Evolutionary conservation across 2,888 invertebrate genomes (phyloP).

Genomic region (Tribolium freemani): DNA sequence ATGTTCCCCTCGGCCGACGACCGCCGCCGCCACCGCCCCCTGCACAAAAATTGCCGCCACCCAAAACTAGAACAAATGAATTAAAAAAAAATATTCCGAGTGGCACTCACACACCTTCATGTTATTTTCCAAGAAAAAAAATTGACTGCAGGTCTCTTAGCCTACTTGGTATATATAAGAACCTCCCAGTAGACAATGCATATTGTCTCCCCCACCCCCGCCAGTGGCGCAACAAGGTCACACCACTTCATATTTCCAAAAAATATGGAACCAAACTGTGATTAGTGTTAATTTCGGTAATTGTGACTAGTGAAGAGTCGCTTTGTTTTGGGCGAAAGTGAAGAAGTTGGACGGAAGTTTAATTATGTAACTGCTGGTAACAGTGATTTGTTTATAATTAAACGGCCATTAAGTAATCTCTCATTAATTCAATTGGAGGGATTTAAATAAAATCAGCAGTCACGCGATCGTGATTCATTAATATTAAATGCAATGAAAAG

Average conservation of each 20-base stretch:
- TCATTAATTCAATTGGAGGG: not conserved
- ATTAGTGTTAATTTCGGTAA: constrained; percentile 9
- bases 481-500: not conserved
- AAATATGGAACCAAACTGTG: not conserved
- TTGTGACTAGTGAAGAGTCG: not conserved
- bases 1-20: constrained; percentile 61
- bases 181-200: constrained; percentile 57
- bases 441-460: not conserved
- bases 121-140: constrained; percentile 38
- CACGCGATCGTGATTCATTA: not conserved
- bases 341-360: not conserved
- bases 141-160: constrained; percentile 53
- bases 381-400: not conserved
- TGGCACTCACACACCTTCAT: constrained; percentile 49
- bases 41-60: constrained; percentile 50
- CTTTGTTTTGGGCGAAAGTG: not conserved
- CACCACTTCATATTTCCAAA: constrained; percentile 45
- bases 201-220: constrained; percentile 54
- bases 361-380: not conserved
- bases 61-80: constrained; percentile 43
- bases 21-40: constrained; percentile 52
- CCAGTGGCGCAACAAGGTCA: constrained; percentile 52
- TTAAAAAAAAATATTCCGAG: constrained; percentile 20
- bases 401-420: not conserved
- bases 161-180: constrained; percentile 62